Conservation (phyloP, 1,140 invertebrate genomes). For the Sminthurinus signatus region DNA sequence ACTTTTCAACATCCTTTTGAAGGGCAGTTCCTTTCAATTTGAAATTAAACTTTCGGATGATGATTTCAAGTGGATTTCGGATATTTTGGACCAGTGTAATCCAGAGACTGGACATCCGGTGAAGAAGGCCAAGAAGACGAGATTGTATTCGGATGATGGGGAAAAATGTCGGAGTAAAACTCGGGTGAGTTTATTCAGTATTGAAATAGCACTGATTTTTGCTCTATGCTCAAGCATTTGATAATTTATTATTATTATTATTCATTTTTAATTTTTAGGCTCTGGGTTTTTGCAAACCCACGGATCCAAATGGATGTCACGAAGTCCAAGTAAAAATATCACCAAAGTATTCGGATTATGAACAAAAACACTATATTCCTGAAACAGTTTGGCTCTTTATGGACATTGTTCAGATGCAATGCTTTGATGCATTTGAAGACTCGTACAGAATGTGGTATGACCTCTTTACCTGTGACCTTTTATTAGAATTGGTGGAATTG, state of each 20-base stretch:
- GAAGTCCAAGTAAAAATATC: background rate
- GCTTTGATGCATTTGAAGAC: slow-evolving; percentile 24
- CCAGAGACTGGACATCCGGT: background rate
- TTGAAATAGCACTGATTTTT: background rate
- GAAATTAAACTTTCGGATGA: slow-evolving; percentile 13
- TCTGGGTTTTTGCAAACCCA: slow-evolving; percentile 13
- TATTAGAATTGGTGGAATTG: no score
- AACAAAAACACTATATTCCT: slow-evolving; percentile 18
- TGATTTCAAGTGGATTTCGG: slow-evolving; percentile 20
- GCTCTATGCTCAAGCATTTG: background rate
- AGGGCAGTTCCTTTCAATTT: slow-evolving; percentile 20
- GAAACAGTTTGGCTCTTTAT: slow-evolving; percentile 30
- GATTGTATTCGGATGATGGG: no score
- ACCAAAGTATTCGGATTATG: background rate
- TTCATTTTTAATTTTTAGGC: background rate
- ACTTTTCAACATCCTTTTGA: slow-evolving; percentile 23
- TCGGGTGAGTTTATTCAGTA: no score
- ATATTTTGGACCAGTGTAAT: slow-evolving; percentile 16
- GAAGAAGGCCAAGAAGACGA: background rate
- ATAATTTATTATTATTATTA: background rate
- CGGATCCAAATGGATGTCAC: background rate
- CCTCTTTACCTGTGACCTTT: no score
- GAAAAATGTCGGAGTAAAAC: no score
- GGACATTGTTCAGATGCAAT: slow-evolving; percentile 24
- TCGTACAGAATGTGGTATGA: slow-evolving; percentile 37